phyloP scores from a whole-genome alignment of 1,140 invertebrate genomes.

The Cataglyphis hispanica region DNA sequence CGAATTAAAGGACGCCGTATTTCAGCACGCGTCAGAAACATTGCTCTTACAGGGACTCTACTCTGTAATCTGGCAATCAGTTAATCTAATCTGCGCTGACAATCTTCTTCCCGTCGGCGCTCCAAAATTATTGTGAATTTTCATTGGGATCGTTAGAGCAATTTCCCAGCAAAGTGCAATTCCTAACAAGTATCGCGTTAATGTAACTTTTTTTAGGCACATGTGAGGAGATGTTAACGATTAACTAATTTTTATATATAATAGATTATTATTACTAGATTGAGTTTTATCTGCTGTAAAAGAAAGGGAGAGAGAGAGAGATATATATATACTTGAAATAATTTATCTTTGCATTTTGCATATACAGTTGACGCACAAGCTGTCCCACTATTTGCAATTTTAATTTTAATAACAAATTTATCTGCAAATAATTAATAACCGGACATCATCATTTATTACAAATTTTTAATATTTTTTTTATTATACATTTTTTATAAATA shows the following conservation, averaged over 20 bases:
- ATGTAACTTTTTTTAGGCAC: slow-evolving; percentile 1
- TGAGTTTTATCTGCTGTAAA: not conserved
- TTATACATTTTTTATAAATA: not conserved
- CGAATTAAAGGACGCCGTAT: slow-evolving; percentile 62
- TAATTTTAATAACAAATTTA: not conserved
- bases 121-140: slow-evolving; percentile 74
- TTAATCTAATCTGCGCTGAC: slow-evolving; percentile 70
- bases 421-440: not conserved
- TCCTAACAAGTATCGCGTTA: slow-evolving; percentile 68
- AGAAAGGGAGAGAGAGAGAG: too few relatives aligned
- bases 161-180: slow-evolving; percentile 67
- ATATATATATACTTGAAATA: not conserved
- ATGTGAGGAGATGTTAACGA: not conserved
- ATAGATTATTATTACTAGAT: not conserved
- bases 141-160: slow-evolving; percentile 72
- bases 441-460: not conserved
- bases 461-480: not conserved
- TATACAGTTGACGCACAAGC: not conserved
- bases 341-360: not conserved
- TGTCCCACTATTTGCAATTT: not conserved
- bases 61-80: slow-evolving; percentile 72
- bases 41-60: slow-evolving; percentile 60
- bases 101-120: slow-evolving; percentile 47
- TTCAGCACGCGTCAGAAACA: slow-evolving; percentile 63
- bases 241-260: not conserved